Evolutionary conservation across 2,113 vertebrate genomes (phyloP).

Genomic region (Epinephelus moara): DNA sequence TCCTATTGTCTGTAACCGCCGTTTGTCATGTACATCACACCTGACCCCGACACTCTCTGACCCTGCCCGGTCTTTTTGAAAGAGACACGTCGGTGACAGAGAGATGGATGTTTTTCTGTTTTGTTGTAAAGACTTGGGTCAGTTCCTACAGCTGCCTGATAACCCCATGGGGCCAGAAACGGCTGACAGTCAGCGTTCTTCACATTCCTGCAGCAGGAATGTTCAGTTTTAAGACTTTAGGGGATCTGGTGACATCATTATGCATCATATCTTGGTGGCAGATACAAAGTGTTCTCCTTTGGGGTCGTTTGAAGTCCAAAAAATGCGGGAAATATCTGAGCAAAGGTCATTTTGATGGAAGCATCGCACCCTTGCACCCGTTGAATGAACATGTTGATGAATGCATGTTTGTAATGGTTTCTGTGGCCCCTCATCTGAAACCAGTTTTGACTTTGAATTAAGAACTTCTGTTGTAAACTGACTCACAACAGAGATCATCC

Average conservation of each 20-base stretch:
- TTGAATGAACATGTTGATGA: slow-evolving; percentile 23
- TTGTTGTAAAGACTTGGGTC: slow-evolving; percentile 22
- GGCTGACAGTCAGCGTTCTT: slow-evolving; percentile 40
- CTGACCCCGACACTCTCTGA: slow-evolving; percentile 47
- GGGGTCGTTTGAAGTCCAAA: slow-evolving; percentile 55
- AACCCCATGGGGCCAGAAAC: slow-evolving; percentile 5
- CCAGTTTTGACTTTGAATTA: slow-evolving; percentile 8
- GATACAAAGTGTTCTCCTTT: background rate
- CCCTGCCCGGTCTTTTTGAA: slow-evolving; percentile 31
- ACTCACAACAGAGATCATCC: background rate
- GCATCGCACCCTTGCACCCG: background rate
- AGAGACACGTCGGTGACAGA: slow-evolving; percentile 35
- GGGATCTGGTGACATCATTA: slow-evolving; percentile 62
- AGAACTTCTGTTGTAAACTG: background rate
- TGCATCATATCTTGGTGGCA: slow-evolving; percentile 67
- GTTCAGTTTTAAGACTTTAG: slow-evolving; percentile 30
- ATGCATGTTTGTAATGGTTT: slow-evolving; percentile 11
- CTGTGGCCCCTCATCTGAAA: slow-evolving; percentile 22
- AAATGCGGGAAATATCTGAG: slow-evolving; percentile 51
- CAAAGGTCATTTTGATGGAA: slow-evolving; percentile 42
- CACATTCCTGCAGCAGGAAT: slow-evolving; percentile 65
- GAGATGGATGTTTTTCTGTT: slow-evolving; percentile 46
- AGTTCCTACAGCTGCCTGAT: slow-evolving; percentile 35
- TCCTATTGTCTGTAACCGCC: slow-evolving; percentile 59
- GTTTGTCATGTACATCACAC: slow-evolving; percentile 60